Base-by-base conservation (phyloP, 1,140 invertebrate genomes). In the Gryllus bimaculatus region DNA sequence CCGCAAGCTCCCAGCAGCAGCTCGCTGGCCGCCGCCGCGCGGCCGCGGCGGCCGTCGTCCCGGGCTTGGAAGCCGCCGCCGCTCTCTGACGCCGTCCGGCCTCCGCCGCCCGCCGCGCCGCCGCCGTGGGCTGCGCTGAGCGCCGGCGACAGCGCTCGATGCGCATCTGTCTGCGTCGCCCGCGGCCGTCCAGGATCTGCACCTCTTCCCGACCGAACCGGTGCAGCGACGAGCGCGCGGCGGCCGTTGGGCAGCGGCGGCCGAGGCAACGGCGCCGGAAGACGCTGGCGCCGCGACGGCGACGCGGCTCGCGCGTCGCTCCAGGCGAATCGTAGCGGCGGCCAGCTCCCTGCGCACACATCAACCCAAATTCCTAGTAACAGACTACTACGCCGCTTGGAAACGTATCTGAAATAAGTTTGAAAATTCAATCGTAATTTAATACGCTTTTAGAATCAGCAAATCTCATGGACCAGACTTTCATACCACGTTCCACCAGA, bases 201-300 rank as follows among this genome's bases (percentile, higher is more conserved):
- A 94, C 92, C 86, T 94, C 91, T 3, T 92, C 93, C 1, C n/a
- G n/a, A 4, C 93, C 93, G 85, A 93, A 94, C 88, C 94, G 89
- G 84, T 93, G 92, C 13, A 92, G 83, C 0, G 90, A 89, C 48
- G 54, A 66, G 94, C 91, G 47, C 95, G 84, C 49, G 92, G 88
- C 10, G 93, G 94, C 81, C 93, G 93, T 6, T 93, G n/a, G n/a
- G 93, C n/a, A 94, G 85, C 80, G 94, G 86, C 0, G 94, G 93
- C 0, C 93, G 93, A 0, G 93, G 93, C 12, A 93, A 94, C 12
- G 92, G 91, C 54, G 18, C 18, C 54, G 54, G 10, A 3, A 8
- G 47, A 47, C 47, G 74, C 47, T 75, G 12, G 21, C 74, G 2
- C 5, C 74, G 8, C 74, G 47, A 26, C 26, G 26, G 26, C 26